phyloP scores from a whole-genome alignment of 2,888 invertebrate genomes.

The Tribolium freemani region DNA sequence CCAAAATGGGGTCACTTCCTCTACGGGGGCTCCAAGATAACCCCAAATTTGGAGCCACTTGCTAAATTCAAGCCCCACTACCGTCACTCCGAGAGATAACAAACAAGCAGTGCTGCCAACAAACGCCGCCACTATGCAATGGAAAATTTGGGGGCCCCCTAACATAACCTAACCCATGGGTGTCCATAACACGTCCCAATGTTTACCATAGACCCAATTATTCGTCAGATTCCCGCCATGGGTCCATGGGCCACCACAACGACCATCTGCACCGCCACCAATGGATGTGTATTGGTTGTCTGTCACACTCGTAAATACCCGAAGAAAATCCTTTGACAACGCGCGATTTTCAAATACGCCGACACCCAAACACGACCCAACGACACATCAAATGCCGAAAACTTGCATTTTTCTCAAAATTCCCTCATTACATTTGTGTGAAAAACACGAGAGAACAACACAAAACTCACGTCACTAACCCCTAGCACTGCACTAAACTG shows the following conservation, averaged over 20 bases:
- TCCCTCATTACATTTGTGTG: slow-evolving; percentile 46
- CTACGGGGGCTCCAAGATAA: neutral
- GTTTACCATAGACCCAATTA: slow-evolving; percentile 56
- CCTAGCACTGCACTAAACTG: slow-evolving; percentile 70
- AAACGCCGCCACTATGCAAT: slow-evolving; percentile 45
- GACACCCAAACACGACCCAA: slow-evolving; percentile 49
- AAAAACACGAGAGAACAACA: slow-evolving; percentile 53
- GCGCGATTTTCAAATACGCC: slow-evolving; percentile 66
- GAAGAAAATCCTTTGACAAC: slow-evolving; percentile 61
- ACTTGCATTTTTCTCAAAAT: slow-evolving; percentile 43
- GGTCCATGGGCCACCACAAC: slow-evolving; percentile 61
- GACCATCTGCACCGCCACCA: slow-evolving; percentile 68
- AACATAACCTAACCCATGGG: slow-evolving; percentile 35
- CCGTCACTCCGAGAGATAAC: slow-evolving; percentile 52
- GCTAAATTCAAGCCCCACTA: slow-evolving; percentile 53
- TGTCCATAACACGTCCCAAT: neutral
- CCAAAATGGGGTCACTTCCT: slow-evolving; percentile 10
- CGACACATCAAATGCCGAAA: slow-evolving; percentile 28
- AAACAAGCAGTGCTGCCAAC: slow-evolving; percentile 55
- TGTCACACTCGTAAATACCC: slow-evolving; percentile 68
- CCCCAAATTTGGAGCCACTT: slow-evolving; percentile 40
- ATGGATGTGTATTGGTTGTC: slow-evolving; percentile 55
- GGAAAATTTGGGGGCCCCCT: slow-evolving; percentile 48
- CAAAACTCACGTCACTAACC: slow-evolving; percentile 68
- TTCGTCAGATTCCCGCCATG: slow-evolving; percentile 60